Conservation (phyloP, 2,888 invertebrate genomes). For the Xanthorhoe spadicearia region DNA sequence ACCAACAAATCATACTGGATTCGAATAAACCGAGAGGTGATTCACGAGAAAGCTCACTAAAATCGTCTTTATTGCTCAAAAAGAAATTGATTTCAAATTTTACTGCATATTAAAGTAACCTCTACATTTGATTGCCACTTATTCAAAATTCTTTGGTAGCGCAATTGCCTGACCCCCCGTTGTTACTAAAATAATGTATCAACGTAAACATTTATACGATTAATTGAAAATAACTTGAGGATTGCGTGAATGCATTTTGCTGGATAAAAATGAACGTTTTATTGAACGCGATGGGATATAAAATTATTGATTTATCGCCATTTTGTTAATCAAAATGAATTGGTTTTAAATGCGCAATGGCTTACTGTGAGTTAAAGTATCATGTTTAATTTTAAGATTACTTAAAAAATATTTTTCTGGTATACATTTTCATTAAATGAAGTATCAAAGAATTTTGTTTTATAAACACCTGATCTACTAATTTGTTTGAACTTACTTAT, state of each 20-base stretch:
- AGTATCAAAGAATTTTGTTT: background rate
- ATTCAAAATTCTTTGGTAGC: slow-evolving; percentile 54
- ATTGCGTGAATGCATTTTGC: slow-evolving; percentile 40
- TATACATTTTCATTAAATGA: too few species aligned
- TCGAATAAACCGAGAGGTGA: slow-evolving; percentile 54
- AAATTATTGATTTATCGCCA: slow-evolving; percentile 22
- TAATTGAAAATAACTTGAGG: slow-evolving; percentile 69
- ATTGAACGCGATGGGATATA: slow-evolving; percentile 25
- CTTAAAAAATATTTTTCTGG: background rate
- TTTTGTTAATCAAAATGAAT: slow-evolving; percentile 24
- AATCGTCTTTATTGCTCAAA: slow-evolving; percentile 69
- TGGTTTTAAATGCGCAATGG: background rate
- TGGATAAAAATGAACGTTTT: slow-evolving; percentile 23
- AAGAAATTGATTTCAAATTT: slow-evolving; percentile 81
- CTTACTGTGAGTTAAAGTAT: background rate
- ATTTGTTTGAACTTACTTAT: too few species aligned
- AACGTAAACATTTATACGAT: slow-evolving; percentile 69
- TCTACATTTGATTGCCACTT: slow-evolving; percentile 75
- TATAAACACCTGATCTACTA: background rate
- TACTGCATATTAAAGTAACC: slow-evolving; percentile 82
- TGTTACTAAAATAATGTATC: slow-evolving; percentile 67
- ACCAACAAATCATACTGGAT: slow-evolving; percentile 66
- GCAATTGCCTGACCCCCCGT: slow-evolving; percentile 62
- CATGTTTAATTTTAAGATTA: background rate
- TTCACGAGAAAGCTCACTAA: slow-evolving; percentile 70